Conservation (phyloP, 1,140 invertebrate species). For the Drosophila albomicans region DNA sequence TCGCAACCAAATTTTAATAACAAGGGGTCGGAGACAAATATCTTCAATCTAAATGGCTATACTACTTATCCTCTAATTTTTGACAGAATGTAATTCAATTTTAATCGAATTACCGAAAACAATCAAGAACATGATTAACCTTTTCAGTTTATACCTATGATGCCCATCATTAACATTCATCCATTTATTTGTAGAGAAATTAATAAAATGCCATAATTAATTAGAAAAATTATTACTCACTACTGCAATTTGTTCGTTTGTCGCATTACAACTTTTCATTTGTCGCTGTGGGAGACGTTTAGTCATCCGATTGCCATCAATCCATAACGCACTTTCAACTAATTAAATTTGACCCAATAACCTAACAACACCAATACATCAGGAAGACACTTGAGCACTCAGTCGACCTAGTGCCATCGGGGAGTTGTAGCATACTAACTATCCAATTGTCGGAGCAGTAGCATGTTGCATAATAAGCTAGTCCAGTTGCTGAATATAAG, state of each 20-base stretch:
- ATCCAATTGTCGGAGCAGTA: background rate
- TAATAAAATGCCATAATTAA: background rate
- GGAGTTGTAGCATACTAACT: background rate
- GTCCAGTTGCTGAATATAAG: conserved; percentile 23
- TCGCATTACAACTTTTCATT: background rate
- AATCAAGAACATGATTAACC: no score
- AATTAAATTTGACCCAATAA: conserved; percentile 32
- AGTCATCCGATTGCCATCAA: conserved; percentile 13
- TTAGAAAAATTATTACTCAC: background rate
- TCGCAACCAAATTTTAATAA: no score
- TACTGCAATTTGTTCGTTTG: background rate
- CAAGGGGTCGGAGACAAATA: no score
- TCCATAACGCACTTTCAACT: conserved; percentile 12
- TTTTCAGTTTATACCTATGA: no score
- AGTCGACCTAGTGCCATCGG: background rate
- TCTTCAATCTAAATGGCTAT: no score
- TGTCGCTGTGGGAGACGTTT: background rate
- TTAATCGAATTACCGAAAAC: no score
- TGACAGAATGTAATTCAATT: no score
- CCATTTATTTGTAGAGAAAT: background rate
- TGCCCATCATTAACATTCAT: no score
- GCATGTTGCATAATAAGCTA: conserved; percentile 61
- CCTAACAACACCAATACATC: background rate
- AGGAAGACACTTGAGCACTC: background rate
- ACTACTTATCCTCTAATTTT: no score